These are phyloP conservation scores for Mythimna pallens DNA, from an alignment of 2,888 invertebrate species.

Conservation along the genomic window DNA sequence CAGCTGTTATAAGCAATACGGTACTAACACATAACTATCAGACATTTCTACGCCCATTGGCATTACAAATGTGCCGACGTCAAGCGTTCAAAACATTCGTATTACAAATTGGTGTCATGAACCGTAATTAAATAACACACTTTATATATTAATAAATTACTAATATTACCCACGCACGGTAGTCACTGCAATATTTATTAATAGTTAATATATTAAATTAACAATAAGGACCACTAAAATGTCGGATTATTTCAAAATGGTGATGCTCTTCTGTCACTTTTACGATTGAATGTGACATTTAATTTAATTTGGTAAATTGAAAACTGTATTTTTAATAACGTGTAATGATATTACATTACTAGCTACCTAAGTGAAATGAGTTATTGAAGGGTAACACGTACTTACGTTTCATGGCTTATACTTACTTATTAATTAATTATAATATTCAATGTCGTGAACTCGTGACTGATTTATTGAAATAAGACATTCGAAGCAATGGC, in stretches of 20 bases:
- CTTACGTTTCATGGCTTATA: neutral
- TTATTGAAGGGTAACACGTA: neutral
- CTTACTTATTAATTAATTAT: constrained; percentile 11
- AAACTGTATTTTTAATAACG: constrained; percentile 6
- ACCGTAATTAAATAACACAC: constrained; percentile 59
- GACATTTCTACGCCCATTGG: constrained; percentile 43
- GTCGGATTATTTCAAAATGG: constrained; percentile 47
- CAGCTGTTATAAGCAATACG: constrained; percentile 35
- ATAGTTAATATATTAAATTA: constrained; percentile 33
- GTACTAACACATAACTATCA: constrained; percentile 47
- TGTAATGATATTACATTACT: neutral
- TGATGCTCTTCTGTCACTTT: constrained; percentile 32
- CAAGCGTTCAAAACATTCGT: constrained; percentile 30
- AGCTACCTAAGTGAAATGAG: neutral
- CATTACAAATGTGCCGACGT: constrained; percentile 57
- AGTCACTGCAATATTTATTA: constrained; percentile 43
- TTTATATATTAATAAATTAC: constrained; percentile 60
- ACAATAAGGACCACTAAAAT: constrained; percentile 37
- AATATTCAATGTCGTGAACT: constrained; percentile 40
- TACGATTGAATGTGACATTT: constrained; percentile 23
- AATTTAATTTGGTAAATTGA: constrained; percentile 23
- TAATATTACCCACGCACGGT: constrained; percentile 43
- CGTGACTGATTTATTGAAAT: constrained; percentile 51
- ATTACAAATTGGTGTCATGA: constrained; percentile 60
- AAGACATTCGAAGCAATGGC: constrained; percentile 40